Conservation (phyloP, 2,888 invertebrate species). For the Terebella lapidaria region DNA sequence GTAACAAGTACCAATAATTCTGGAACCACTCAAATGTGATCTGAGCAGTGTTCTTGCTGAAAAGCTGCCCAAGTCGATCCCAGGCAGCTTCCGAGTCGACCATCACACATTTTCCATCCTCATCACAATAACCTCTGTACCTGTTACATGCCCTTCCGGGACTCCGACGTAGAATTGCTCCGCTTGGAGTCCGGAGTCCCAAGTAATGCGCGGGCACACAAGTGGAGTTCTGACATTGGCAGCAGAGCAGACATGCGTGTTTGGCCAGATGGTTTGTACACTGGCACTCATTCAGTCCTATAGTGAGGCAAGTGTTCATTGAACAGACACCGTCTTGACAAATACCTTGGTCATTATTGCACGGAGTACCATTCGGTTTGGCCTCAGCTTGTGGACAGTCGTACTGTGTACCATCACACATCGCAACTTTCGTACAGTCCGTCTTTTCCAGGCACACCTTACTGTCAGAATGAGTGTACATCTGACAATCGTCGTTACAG, state of each 20-base stretch:
- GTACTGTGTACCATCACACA: neutral
- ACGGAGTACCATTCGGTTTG: neutral
- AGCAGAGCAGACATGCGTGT: too few species aligned
- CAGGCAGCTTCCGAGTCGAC: neutral
- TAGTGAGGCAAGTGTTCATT: neutral
- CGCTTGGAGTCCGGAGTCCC: neutral
- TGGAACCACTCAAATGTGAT: neutral
- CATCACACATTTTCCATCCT: neutral
- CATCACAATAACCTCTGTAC: neutral
- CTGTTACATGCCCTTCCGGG: neutral
- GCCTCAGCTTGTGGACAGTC: neutral
- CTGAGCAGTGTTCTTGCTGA: neutral
- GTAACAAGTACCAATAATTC: neutral
- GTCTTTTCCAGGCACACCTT: neutral
- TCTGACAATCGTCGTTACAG: neutral
- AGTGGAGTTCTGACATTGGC: too few species aligned
- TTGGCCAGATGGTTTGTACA: too few species aligned
- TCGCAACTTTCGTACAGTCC: neutral
- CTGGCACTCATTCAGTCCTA: neutral
- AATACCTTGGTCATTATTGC: neutral
- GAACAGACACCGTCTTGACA: neutral
- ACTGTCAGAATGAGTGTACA: neutral
- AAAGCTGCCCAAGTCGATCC: neutral
- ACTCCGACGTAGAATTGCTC: neutral
- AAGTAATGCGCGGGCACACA: neutral